These are phyloP conservation scores for Drosophila rhopaloa DNA, from an alignment of 1,140 invertebrate species.

Conservation along the genomic window DNA sequence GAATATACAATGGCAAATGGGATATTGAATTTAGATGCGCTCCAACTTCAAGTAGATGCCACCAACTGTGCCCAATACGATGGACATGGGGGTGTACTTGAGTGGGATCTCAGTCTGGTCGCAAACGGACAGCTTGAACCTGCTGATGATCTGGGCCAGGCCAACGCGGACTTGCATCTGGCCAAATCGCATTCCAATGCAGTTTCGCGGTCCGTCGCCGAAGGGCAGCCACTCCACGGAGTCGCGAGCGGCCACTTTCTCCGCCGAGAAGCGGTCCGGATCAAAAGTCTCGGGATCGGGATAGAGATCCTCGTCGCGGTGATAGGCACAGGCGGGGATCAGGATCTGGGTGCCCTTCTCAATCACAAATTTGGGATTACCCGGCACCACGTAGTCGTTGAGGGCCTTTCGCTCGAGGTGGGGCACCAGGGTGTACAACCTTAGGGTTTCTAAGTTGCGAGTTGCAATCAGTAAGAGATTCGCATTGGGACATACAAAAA, in stretches of 20 bases:
- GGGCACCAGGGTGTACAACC: conserved; percentile 88
- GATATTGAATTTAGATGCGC: not conserved
- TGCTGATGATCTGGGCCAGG: conserved; percentile 79
- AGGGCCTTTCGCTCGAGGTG: conserved; percentile 86
- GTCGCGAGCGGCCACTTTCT: conserved; percentile 83
- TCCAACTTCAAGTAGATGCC: conserved; percentile 48
- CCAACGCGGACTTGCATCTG: conserved; percentile 84
- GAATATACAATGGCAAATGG: not conserved
- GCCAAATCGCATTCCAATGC: conserved; percentile 85
- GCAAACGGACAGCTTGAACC: conserved; percentile 70
- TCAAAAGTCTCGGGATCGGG: conserved; percentile 87
- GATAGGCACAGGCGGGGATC: conserved; percentile 87
- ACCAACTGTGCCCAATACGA: conserved; percentile 46
- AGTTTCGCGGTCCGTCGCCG: conserved; percentile 87
- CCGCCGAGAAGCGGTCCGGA: conserved; percentile 86
- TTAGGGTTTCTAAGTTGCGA: conserved; percentile 86
- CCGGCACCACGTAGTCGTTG: conserved; percentile 87
- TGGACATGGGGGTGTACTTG: conserved; percentile 44
- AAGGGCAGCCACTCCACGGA: conserved; percentile 87
- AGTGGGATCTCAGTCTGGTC: conserved; percentile 64
- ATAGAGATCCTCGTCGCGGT: conserved; percentile 86
- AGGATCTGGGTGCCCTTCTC: conserved; percentile 87
- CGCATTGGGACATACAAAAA: not conserved
- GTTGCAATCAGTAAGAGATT: not conserved
- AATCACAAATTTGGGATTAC: conserved; percentile 86